Percentiles rank a stretch among this genome's conserved stretches.
Evolutionary conservation across 2,113 vertebrate species (phyloP).

Genomic region (Marcusenius ussheri): DNA sequence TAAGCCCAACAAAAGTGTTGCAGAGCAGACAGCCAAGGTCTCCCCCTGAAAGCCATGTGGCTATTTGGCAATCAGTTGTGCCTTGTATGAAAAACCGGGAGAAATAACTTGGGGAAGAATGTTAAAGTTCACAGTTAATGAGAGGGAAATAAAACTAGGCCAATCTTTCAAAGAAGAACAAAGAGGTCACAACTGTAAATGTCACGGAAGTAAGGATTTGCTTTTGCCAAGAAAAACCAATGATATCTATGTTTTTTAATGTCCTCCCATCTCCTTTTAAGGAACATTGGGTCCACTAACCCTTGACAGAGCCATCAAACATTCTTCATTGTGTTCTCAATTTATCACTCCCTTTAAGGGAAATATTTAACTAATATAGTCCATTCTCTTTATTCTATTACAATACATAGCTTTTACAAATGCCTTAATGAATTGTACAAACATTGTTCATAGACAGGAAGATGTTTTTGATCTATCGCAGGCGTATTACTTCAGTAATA

Average conservation of each 20-base stretch:
- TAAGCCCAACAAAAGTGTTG: background rate
- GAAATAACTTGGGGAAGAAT: background rate
- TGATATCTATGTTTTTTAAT: background rate
- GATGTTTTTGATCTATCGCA: background rate
- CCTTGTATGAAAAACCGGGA: background rate
- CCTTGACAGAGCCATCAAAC: background rate
- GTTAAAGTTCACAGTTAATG: background rate
- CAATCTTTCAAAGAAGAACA: background rate
- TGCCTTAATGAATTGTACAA: background rate
- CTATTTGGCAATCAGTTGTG: background rate
- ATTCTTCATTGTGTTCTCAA: background rate
- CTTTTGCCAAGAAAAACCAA: conserved; percentile 11
- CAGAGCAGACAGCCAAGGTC: background rate
- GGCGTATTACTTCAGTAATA: background rate
- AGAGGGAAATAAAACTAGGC: background rate
- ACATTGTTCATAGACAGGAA: background rate
- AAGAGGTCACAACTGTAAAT: background rate
- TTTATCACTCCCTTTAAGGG: background rate
- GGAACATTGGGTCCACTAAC: background rate
- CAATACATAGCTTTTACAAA: background rate
- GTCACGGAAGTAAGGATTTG: conserved; percentile 11
- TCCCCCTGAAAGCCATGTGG: background rate
- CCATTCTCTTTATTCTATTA: background rate
- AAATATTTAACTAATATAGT: background rate
- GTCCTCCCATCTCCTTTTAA: background rate